These are phyloP conservation scores for Myotis pilosus DNA, from an alignment of 2,797 vertebrate species.

Conservation along the genomic window DNA sequence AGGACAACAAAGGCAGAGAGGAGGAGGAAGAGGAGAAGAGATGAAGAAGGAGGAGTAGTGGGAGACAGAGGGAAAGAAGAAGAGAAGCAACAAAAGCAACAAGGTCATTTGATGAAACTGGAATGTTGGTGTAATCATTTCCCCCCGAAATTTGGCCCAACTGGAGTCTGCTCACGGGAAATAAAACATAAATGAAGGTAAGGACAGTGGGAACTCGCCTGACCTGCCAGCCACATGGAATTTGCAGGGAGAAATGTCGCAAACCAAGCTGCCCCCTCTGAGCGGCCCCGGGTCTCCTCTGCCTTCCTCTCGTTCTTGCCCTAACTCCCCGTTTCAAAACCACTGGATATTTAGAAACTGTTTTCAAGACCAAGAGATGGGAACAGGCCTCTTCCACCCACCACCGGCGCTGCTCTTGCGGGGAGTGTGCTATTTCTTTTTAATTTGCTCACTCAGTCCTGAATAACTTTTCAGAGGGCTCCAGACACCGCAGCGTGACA, in stretches of 20 bases:
- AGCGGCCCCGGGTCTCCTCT: not conserved
- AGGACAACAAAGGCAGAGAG: not conserved
- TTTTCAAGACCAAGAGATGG: slow-evolving; percentile 80
- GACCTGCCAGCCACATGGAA: not conserved
- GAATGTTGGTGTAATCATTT: not conserved
- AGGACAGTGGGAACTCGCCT: not conserved
- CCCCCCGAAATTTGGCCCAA: not conserved
- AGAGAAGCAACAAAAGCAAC: not conserved
- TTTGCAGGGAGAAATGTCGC: not conserved
- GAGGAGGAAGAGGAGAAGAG: not conserved
- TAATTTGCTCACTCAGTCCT: slow-evolving; percentile 88
- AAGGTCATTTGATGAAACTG: not conserved
- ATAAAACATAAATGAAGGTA: not conserved
- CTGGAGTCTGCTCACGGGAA: not conserved
- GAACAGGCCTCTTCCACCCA: slow-evolving; percentile 77
- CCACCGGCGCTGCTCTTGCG: slow-evolving; percentile 81
- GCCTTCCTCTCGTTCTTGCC: slow-evolving; percentile 22
- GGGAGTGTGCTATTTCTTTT: slow-evolving; percentile 85
- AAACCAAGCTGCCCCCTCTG: not conserved
- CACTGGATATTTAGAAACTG: slow-evolving; percentile 77
- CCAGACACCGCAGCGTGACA: slow-evolving; percentile 88
- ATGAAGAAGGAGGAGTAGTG: not conserved
- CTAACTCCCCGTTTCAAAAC: slow-evolving; percentile 77
- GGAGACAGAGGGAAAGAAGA: not conserved
- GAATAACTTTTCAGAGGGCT: slow-evolving; percentile 90